Evolutionary conservation across 2,888 invertebrate genomes (phyloP), one percentile per base, ranked within the genome.

Genomic region (Tipula helvola): DNA sequence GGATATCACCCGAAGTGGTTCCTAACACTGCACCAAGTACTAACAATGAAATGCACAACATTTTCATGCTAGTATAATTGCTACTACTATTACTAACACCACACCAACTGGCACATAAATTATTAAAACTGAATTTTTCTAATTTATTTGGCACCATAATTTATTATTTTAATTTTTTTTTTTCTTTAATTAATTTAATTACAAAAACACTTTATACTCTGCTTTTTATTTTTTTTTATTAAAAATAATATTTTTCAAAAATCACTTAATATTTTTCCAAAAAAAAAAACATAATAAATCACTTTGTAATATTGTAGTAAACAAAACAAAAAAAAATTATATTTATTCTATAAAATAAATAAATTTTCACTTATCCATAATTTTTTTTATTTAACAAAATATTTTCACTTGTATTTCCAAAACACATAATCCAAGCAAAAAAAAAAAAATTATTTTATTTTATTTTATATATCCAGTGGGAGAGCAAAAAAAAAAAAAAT

Each of bases 1-100:
- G 85, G 44, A 86, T 44, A 44, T 44, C 86, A 47, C 86, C 84
- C 41, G 84, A 39, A 84, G 84, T 84, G 16, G 84, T 39, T 84
- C 84, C 84, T 39, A 84, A 39, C 16, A 84, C 71, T 10, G 71
- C 28, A 28, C 71, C 71, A 71, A 71, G 71, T 71, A 71, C 18
- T 71, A 71, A 71, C 28, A 71, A 10, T 10, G 71, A 28, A 71
- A 71, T 71, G 71, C 71, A 71, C 71, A 71, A 28, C 71, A 71
- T 71, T 71, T 71, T 71, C 28, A 71, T 28, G 52, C 52, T 57
- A 18, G 16, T 16, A 18, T 16, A 16, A 57, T 44, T 44, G 12
- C 52, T 57, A 28, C 4, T 28, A 71, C 10, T 71, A 28, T 18
- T 71, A 71, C 71, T 28, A 28, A 28, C 28, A 28, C 28, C 3